These are phyloP conservation scores for Penaeus monodon DNA, from an alignment of 2,888 invertebrate genomes.

Conservation along the genomic window DNA sequence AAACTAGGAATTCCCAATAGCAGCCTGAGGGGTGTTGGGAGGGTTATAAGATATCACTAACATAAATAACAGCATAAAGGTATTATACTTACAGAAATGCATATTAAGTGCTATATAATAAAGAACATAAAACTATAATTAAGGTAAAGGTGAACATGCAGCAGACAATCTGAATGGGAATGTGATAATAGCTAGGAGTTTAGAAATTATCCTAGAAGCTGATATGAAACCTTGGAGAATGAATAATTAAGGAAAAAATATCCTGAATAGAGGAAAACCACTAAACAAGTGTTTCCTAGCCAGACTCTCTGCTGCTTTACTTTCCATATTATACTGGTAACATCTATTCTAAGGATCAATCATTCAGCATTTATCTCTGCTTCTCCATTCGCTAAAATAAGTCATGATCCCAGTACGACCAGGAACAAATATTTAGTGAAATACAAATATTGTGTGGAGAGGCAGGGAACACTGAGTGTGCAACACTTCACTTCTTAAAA, in stretches of 20 bases:
- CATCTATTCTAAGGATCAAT: slow-evolving; percentile 51
- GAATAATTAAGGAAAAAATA: slow-evolving; percentile 16
- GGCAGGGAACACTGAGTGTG: slow-evolving; percentile 55
- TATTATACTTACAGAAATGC: slow-evolving; percentile 59
- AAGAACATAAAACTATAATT: slow-evolving; percentile 57
- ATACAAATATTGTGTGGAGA: slow-evolving; percentile 27
- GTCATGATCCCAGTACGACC: not conserved
- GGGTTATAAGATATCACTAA: slow-evolving; percentile 52
- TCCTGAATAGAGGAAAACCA: slow-evolving; percentile 36
- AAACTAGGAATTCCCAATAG: slow-evolving; percentile 43
- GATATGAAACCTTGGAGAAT: slow-evolving; percentile 42
- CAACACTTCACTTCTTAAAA: slow-evolving; percentile 46
- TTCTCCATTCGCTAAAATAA: not conserved
- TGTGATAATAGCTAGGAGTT: slow-evolving; percentile 32
- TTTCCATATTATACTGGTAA: slow-evolving; percentile 53
- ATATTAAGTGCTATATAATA: slow-evolving; percentile 56
- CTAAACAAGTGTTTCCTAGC: slow-evolving; percentile 51
- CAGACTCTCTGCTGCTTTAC: slow-evolving; percentile 56
- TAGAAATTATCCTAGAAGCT: slow-evolving; percentile 1
- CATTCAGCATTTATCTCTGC: slow-evolving; percentile 28
- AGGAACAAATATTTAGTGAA: not conserved
- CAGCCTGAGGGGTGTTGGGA: slow-evolving; percentile 52
- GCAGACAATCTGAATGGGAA: slow-evolving; percentile 60
- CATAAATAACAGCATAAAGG: slow-evolving; percentile 61
- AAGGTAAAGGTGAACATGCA: slow-evolving; percentile 56